A percentile compares a stretch with the other conserved stretches of the same genome.
Conservation (phyloP, 2,888 invertebrate species). For the Chrysotoxum bicinctum region DNA sequence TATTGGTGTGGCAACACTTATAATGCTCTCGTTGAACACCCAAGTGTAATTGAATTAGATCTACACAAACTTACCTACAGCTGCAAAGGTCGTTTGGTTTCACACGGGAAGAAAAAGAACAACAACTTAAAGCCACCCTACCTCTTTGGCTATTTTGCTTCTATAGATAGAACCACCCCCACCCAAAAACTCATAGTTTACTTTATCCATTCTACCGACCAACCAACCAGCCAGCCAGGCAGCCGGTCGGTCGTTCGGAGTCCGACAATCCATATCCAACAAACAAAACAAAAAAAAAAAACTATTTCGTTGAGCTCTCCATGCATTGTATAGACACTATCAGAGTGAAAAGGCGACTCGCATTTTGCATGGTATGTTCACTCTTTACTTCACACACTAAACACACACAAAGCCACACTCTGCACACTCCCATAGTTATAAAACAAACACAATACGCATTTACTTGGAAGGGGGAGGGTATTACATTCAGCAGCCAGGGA, state of each 20-base stretch:
- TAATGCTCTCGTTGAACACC: background rate
- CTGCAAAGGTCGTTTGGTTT: slow-evolving; percentile 64
- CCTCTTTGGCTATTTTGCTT: background rate
- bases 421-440: slow-evolving; percentile 49
- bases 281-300: slow-evolving; percentile 5
- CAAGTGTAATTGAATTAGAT: slow-evolving; percentile 67
- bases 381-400: slow-evolving; percentile 65
- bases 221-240: slow-evolving; percentile 32
- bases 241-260: slow-evolving; percentile 25
- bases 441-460: slow-evolving; percentile 30
- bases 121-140: slow-evolving; percentile 24
- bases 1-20: slow-evolving; percentile 29
- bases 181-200: slow-evolving; percentile 44
- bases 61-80: slow-evolving; percentile 59
- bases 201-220: slow-evolving; percentile 42
- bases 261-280: slow-evolving; percentile 10
- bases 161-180: slow-evolving; percentile 53
- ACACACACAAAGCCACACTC: background rate
- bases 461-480: slow-evolving; percentile 53
- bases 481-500: slow-evolving; percentile 70
- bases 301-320: slow-evolving; percentile 58
- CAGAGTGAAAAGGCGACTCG: slow-evolving; percentile 47
- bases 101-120: slow-evolving; percentile 44
- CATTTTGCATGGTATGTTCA: slow-evolving; percentile 52
- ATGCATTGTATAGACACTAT: slow-evolving; percentile 5